Evolutionary conservation across 2,113 vertebrate genomes (phyloP).

Genomic region (Lamprologus callipterus): DNA sequence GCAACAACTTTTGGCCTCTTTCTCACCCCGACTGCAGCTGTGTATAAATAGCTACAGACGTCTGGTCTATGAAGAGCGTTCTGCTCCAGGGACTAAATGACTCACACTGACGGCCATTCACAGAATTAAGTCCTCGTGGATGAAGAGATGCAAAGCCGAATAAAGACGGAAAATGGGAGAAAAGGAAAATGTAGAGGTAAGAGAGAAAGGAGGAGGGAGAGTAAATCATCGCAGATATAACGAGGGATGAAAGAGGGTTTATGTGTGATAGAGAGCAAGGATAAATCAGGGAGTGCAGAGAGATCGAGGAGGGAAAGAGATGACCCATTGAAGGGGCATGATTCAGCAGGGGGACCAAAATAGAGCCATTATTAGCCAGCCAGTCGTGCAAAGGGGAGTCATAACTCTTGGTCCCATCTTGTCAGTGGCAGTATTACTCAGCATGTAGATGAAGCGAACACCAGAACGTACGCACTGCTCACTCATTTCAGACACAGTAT

Average conservation of each 20-base stretch:
- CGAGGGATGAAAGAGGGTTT: not conserved
- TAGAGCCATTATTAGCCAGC: conserved; percentile 59
- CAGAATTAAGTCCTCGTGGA: conserved; percentile 22
- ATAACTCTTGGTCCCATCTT: conserved; percentile 44
- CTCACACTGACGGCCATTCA: conserved; percentile 46
- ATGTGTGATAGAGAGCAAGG: not conserved
- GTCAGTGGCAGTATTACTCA: conserved; percentile 40
- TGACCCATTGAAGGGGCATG: conserved; percentile 46
- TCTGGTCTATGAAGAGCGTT: conserved; percentile 4
- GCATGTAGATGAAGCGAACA: conserved; percentile 27
- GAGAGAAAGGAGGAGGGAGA: not conserved
- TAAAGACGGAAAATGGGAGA: not conserved
- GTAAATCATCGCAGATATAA: not conserved
- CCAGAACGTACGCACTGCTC: not conserved
- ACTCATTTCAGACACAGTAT: not conserved
- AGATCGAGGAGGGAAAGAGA: conserved; percentile 27
- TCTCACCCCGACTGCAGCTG: not conserved
- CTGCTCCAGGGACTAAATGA: conserved; percentile 26
- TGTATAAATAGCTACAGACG: conserved; percentile 40
- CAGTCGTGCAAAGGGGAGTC: conserved; percentile 40
- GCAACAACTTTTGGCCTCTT: not conserved
- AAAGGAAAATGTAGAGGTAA: not conserved
- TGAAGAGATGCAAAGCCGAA: not conserved
- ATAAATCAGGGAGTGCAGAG: conserved; percentile 13
- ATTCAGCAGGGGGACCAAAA: conserved; percentile 65